These are phyloP conservation scores for Onchidella celtica DNA, from an alignment of 2,888 invertebrate species.

Conservation along the genomic window DNA sequence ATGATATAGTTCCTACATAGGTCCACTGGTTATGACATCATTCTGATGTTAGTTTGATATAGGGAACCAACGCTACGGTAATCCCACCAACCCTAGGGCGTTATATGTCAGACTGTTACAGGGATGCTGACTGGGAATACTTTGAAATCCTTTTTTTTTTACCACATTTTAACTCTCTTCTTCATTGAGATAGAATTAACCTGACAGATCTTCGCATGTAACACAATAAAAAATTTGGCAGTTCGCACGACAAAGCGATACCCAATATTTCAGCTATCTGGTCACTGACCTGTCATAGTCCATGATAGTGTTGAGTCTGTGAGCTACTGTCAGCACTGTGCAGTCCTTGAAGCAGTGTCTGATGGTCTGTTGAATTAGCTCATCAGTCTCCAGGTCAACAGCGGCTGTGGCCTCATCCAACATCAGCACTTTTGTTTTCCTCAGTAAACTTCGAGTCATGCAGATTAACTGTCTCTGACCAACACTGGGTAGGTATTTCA, in stretches of 20 bases:
- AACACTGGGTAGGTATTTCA: slow-evolving; percentile 34
- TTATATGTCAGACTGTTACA: too few relatives aligned
- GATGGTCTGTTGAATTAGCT: slow-evolving; percentile 44
- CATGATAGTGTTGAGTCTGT: slow-evolving; percentile 46
- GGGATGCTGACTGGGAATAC: too few relatives aligned
- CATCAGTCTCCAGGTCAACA: slow-evolving; percentile 46
- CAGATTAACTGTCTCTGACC: slow-evolving; percentile 46
- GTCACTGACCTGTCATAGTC: slow-evolving; percentile 45
- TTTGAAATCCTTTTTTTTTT: too few relatives aligned
- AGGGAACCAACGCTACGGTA: too few relatives aligned
- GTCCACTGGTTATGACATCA: too few relatives aligned
- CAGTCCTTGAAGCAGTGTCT: slow-evolving; percentile 41
- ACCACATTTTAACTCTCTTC: too few relatives aligned
- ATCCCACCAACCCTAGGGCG: too few relatives aligned
- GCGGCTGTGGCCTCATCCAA: slow-evolving; percentile 47
- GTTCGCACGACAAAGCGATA: background rate
- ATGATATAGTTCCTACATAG: too few relatives aligned
- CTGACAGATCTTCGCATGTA: too few relatives aligned
- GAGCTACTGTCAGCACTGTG: slow-evolving; percentile 42
- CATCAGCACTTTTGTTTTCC: slow-evolving; percentile 38
- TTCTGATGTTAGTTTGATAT: too few relatives aligned
- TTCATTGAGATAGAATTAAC: too few relatives aligned
- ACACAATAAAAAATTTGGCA: too few relatives aligned
- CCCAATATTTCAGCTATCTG: background rate
- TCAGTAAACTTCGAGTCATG: slow-evolving; percentile 35